Percentiles rank a stretch among this genome's conserved stretches.
These are phyloP conservation scores for Eupithecia subfuscata DNA, from an alignment of 2,888 invertebrate genomes.

Conservation along the genomic window DNA sequence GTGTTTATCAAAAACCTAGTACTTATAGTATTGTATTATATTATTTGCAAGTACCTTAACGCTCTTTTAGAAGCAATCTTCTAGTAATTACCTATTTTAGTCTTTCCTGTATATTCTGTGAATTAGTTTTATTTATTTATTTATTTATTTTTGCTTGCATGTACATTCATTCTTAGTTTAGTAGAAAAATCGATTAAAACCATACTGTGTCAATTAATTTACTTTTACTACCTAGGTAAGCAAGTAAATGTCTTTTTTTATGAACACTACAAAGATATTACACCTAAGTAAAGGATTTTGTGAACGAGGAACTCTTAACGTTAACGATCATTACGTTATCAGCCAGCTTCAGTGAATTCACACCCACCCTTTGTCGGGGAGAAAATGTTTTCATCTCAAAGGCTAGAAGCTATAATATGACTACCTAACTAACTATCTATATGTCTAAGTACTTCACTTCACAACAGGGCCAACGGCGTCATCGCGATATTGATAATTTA, in stretches of 20 bases:
- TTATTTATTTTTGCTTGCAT: no score
- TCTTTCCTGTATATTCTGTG: no score
- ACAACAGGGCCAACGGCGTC: constrained; percentile 12
- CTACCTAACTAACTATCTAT: background rate
- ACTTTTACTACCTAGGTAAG: background rate
- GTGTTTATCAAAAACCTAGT: no score
- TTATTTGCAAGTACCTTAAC: no score
- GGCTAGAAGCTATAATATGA: background rate
- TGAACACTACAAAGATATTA: background rate
- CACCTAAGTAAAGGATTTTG: constrained; percentile 31
- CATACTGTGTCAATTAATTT: background rate
- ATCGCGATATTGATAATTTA: constrained; percentile 3
- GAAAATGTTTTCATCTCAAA: constrained; percentile 17
- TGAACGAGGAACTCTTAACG: constrained; percentile 8
- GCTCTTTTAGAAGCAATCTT: no score
- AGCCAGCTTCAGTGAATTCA: constrained; percentile 12
- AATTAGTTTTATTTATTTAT: no score
- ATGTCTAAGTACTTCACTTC: background rate
- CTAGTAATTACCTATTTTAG: no score
- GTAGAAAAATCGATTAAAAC: background rate
- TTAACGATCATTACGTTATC: constrained; percentile 32
- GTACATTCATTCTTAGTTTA: no score
- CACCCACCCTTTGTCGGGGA: background rate
- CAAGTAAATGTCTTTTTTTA: background rate
- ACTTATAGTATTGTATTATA: no score